Base-by-base conservation (phyloP, 2,888 invertebrate genomes). In the Torymus auratus region DNA sequence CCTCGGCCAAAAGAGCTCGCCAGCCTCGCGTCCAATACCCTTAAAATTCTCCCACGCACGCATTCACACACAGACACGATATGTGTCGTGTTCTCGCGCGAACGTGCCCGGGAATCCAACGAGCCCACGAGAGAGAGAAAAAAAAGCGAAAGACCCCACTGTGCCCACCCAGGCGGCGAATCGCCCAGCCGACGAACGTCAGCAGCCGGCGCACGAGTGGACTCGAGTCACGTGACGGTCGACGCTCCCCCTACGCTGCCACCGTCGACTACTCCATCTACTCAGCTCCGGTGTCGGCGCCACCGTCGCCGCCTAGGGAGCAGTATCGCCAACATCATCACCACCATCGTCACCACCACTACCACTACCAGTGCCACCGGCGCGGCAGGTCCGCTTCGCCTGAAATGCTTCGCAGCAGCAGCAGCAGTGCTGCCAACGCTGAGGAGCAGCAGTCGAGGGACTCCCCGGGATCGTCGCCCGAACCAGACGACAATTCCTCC, bases 401-500 rank as follows among this genome's bases (percentile, higher is more conserved):
- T 60, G 85, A 85, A 56, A 84, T 83, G 82, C 41, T 78, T 0
- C 78, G n/a, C 80, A 82, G 84, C 68, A 84, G 86, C 82, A 82
- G 58, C 83, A 72, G 62, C 81, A 41, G 41, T 41, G 41, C 41
- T 41, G 41, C 41, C 41, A 41, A 41, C 41, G 41, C 7, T 41
- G 41, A 41, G 41, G 41, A 41, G 7, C 41, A 85, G 56, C 69
- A 81, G 70, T 80, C 28, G 2, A 58, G 58, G 58, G 82, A 83
- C 41, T 88, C 87, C 2, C 85, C 89, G 75, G 87, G 87, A 79
- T 88, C 88, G 80, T 90, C 90, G 80, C 88, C 89, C 82, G 90
- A 90, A 83, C 86, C 88, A 83, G 90, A 90, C 81, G 90, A 90
- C 60, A 53, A 62, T 84, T 90, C 90, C 84, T 90, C 90, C 84